Conservation (phyloP, 1,140 invertebrate genomes). For the Oryzaephilus surinamensis region DNA sequence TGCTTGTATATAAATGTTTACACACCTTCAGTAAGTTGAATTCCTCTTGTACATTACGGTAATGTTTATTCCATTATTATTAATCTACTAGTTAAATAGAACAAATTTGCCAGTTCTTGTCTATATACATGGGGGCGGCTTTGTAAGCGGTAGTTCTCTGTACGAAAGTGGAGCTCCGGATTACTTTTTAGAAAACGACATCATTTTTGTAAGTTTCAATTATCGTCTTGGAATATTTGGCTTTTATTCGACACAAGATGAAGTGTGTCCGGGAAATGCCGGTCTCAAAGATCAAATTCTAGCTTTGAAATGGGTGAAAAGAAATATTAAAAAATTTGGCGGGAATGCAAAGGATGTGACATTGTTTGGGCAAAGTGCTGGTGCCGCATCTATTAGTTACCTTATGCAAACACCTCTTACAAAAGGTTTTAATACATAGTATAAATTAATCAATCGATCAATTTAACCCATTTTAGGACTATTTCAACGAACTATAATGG, state of each 20-base stretch:
- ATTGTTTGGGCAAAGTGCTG: slow-evolving; percentile 56
- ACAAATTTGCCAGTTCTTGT: too few species aligned
- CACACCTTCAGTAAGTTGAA: too few species aligned
- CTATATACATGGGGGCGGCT: slow-evolving; percentile 67
- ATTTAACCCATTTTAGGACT: slow-evolving; percentile 12
- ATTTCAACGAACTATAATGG: slow-evolving; percentile 18
- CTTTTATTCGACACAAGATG: slow-evolving; percentile 32
- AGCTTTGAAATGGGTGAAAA: slow-evolving; percentile 58
- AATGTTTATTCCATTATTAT: too few species aligned
- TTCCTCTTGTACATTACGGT: too few species aligned
- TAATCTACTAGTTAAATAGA: too few species aligned
- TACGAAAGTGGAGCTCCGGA: slow-evolving; percentile 51
- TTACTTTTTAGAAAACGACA: slow-evolving; percentile 50
- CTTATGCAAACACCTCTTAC: slow-evolving; percentile 55
- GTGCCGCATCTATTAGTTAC: slow-evolving; percentile 48
- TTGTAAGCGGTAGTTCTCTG: slow-evolving; percentile 49
- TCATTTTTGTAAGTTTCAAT: slow-evolving; percentile 59
- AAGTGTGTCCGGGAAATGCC: slow-evolving; percentile 51
- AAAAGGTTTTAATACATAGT: slow-evolving; percentile 35
- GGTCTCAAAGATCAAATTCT: too few species aligned
- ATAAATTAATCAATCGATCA: neutral
- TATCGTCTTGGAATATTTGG: slow-evolving; percentile 58
- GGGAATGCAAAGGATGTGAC: slow-evolving; percentile 60
- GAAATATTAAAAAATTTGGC: slow-evolving; percentile 58
- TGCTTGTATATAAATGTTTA: too few species aligned